phyloP scores from a whole-genome alignment of 2,797 vertebrate species.

The Orestias chungarensis region DNA sequence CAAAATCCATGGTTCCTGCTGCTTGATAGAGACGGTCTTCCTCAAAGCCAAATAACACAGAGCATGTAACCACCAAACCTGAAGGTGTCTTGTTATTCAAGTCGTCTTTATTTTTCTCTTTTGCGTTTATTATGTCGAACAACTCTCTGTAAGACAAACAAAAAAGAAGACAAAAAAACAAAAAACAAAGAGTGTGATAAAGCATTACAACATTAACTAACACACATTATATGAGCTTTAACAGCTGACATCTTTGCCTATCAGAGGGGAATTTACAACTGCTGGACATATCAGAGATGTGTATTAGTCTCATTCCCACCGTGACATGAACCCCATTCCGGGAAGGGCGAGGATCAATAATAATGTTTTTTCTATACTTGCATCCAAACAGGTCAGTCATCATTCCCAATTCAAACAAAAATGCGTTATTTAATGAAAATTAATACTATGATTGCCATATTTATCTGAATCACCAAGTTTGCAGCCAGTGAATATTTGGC shows the following conservation, averaged over 20 bases:
- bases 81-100: slow-evolving; percentile 20
- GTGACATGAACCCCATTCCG: slow-evolving; percentile 29
- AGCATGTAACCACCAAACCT: slow-evolving; percentile 77
- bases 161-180: background rate
- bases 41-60: slow-evolving; percentile 69
- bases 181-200: background rate
- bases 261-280: background rate
- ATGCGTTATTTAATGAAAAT: background rate
- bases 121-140: slow-evolving; percentile 1
- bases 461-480: background rate
- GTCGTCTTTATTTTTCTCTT: slow-evolving; percentile 9
- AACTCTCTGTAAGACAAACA: slow-evolving; percentile 29
- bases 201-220: background rate
- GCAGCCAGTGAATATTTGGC: background rate
- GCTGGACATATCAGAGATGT: slow-evolving; percentile 26
- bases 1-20: slow-evolving; percentile 90
- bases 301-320: background rate
- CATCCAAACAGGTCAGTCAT: slow-evolving; percentile 8
- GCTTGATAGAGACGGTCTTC: slow-evolving; percentile 57
- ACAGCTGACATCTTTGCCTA: background rate
- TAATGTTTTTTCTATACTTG: slow-evolving; percentile 25
- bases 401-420: background rate
- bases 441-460: background rate
- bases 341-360: slow-evolving; percentile 26
- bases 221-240: background rate